These are phyloP conservation scores for Sphaeridia pumilis DNA, from an alignment of 2,888 invertebrate species.

Conservation along the genomic window DNA sequence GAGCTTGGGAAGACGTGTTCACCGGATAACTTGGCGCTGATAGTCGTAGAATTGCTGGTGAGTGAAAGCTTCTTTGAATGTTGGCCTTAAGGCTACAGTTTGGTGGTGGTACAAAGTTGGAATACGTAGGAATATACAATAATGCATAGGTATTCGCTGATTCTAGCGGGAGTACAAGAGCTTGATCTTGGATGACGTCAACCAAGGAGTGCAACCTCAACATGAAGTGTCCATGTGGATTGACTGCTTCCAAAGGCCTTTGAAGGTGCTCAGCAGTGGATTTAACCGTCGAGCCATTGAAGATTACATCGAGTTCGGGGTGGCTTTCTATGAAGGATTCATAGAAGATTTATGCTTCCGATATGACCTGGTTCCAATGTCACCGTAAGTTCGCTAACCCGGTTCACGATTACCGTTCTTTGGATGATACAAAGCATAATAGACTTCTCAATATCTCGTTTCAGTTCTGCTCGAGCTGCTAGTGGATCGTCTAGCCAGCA, in stretches of 20 bases:
- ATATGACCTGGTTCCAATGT: constrained; percentile 26
- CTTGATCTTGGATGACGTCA: constrained; percentile 29
- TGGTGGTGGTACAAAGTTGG: too few species aligned
- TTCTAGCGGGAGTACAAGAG: constrained; percentile 28
- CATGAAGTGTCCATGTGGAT: constrained; percentile 30
- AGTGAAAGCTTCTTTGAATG: too few species aligned
- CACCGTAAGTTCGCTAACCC: constrained; percentile 8
- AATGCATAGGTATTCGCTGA: too few species aligned
- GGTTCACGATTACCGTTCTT: constrained; percentile 39
- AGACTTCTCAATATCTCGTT: too few species aligned
- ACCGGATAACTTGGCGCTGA: too few species aligned
- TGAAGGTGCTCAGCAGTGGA: constrained; percentile 11
- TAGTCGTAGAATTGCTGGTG: too few species aligned
- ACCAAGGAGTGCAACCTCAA: constrained; percentile 18
- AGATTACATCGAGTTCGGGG: background rate
- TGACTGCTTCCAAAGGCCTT: constrained; percentile 33
- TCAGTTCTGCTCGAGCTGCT: too few species aligned
- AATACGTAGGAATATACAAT: too few species aligned
- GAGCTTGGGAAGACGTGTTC: too few species aligned
- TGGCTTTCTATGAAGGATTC: constrained; percentile 15
- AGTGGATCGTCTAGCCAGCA: too few species aligned
- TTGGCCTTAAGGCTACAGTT: too few species aligned
- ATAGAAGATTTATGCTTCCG: constrained; percentile 39
- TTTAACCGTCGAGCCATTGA: background rate
- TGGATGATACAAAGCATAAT: too few species aligned